These are phyloP conservation scores for Ichneumoninae sp. DNA, from an alignment of 2,888 invertebrate species.

Conservation along the genomic window DNA sequence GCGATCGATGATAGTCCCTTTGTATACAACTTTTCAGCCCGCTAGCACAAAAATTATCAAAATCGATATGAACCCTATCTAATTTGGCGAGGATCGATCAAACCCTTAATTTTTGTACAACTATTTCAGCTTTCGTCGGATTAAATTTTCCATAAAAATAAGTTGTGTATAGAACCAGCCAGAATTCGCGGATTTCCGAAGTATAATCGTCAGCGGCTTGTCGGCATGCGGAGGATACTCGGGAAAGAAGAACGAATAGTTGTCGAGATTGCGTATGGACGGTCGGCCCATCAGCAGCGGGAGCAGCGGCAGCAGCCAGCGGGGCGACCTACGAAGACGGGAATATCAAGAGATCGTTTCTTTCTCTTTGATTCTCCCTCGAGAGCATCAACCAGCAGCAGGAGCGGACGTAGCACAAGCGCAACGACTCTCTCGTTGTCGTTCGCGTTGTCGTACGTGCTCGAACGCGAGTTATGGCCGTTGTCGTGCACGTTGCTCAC, in stretches of 20 bases:
- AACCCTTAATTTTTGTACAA: no score
- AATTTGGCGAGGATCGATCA: no score
- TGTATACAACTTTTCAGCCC: no score
- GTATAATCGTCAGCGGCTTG: slow-evolving; percentile 15
- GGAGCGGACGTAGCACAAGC: slow-evolving; percentile 27
- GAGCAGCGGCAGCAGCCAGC: slow-evolving; percentile 72
- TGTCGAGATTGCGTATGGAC: slow-evolving; percentile 68
- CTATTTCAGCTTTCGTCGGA: neutral
- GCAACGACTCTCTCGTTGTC: slow-evolving; percentile 67
- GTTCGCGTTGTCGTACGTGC: slow-evolving; percentile 68
- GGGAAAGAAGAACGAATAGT: slow-evolving; percentile 50
- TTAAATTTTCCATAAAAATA: neutral
- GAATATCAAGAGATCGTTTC: slow-evolving; percentile 79
- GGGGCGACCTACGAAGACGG: slow-evolving; percentile 77
- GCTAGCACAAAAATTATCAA: no score
- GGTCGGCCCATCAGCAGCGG: slow-evolving; percentile 72
- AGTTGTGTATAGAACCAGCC: neutral
- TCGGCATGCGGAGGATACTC: slow-evolving; percentile 46
- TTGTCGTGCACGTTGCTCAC: slow-evolving; percentile 67
- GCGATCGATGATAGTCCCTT: no score
- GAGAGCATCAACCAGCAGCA: slow-evolving; percentile 46
- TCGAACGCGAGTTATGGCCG: slow-evolving; percentile 76
- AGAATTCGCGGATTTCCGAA: slow-evolving; percentile 8
- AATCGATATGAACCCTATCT: no score
- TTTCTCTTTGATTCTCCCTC: slow-evolving; percentile 45